A percentile compares a stretch with the other conserved stretches of the same genome.
Evolutionary conservation across 2,797 vertebrate species (phyloP).

Genomic region (Danionella dracula): DNA sequence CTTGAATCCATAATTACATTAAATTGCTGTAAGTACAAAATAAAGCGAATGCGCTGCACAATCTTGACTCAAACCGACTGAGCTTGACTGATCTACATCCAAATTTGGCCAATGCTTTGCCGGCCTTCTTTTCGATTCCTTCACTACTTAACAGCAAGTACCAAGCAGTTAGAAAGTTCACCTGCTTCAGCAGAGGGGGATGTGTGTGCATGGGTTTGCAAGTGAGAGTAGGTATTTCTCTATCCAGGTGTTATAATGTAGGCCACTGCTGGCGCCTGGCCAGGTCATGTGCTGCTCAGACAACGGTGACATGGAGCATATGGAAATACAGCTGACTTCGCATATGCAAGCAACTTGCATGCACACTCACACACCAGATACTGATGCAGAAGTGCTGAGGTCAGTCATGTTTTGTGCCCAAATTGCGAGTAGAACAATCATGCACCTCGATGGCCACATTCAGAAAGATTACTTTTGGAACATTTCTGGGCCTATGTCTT

Average conservation of each 20-base stretch:
- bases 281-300: slow-evolving; percentile 28
- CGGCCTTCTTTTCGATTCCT: slow-evolving; percentile 1
- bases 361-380: slow-evolving; percentile 14
- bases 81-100: slow-evolving; percentile 1
- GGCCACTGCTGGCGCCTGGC: slow-evolving; percentile 20
- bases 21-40: background rate
- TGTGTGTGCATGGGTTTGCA: background rate
- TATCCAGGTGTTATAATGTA: slow-evolving; percentile 19
- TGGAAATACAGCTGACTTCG: slow-evolving; percentile 56
- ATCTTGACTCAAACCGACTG: background rate
- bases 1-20: background rate
- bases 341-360: slow-evolving; percentile 45
- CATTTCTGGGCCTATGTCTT: too few species aligned
- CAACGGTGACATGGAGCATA: slow-evolving; percentile 46
- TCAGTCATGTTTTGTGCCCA: slow-evolving; percentile 22
- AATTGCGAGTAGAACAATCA: slow-evolving; percentile 17
- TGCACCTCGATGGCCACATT: background rate
- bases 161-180: slow-evolving; percentile 11
- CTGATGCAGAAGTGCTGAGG: slow-evolving; percentile 20
- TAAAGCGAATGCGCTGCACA: background rate
- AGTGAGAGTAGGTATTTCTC: slow-evolving; percentile 1
- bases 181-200: slow-evolving; percentile 13
- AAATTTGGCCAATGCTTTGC: slow-evolving; percentile 19
- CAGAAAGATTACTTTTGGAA: background rate
- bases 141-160: slow-evolving; percentile 18